Conservation (phyloP, 2,888 invertebrate species). For the Autographa gamma region DNA sequence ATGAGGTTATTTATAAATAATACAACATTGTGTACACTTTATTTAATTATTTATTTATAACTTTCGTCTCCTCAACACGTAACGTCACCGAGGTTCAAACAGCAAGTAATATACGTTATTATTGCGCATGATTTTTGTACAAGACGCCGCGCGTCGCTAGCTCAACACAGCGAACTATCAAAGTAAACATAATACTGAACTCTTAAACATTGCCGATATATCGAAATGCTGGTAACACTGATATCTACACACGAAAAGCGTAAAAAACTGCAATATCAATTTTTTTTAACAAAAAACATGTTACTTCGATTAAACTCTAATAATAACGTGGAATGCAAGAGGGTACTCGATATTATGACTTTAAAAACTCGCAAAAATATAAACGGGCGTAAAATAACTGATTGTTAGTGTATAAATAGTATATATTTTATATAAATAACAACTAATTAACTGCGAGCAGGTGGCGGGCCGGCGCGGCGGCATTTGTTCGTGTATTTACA, state of each 20-base stretch:
- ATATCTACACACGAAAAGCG: slow-evolving; percentile 64
- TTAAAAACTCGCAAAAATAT: slow-evolving; percentile 66
- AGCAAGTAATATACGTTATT: slow-evolving; percentile 71
- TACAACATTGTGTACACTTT: slow-evolving; percentile 68
- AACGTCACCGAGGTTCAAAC: slow-evolving; percentile 79
- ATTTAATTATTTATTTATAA: slow-evolving; percentile 81
- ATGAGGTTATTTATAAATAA: slow-evolving; percentile 60
- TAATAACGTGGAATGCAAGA: slow-evolving; percentile 85
- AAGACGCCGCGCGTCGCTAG: slow-evolving; percentile 53
- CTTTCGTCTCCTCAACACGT: slow-evolving; percentile 79
- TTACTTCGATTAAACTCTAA: slow-evolving; percentile 68
- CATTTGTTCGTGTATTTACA: slow-evolving; percentile 64
- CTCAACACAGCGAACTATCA: slow-evolving; percentile 50
- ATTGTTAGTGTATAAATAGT: slow-evolving; percentile 77
- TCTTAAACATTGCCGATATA: slow-evolving; percentile 63
- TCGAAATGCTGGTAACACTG: slow-evolving; percentile 56
- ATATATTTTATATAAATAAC: slow-evolving; percentile 76
- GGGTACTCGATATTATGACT: slow-evolving; percentile 71
- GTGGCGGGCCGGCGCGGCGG: slow-evolving; percentile 31
- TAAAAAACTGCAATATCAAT: slow-evolving; percentile 61
- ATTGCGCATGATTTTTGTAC: slow-evolving; percentile 72
- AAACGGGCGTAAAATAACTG: slow-evolving; percentile 73
- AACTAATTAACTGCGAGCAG: slow-evolving; percentile 63
- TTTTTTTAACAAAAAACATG: slow-evolving; percentile 51
- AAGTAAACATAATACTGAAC: slow-evolving; percentile 72